These are phyloP conservation scores for Microtus montanus DNA, from an alignment of 2,113 vertebrate genomes.

Conservation along the genomic window DNA sequence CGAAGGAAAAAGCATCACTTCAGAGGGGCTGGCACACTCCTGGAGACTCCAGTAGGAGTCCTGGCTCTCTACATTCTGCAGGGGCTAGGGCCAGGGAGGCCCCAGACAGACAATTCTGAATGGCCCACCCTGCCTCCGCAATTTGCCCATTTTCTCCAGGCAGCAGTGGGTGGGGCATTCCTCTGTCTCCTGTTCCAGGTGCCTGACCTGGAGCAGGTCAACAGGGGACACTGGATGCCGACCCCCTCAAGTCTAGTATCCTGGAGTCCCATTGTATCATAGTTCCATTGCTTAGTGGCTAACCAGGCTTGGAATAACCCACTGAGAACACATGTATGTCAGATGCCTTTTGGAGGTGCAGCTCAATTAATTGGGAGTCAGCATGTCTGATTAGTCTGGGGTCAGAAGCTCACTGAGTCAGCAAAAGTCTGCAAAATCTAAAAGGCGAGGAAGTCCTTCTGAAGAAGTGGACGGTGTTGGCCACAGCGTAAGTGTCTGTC, in stretches of 20 bases:
- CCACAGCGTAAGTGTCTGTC: background rate
- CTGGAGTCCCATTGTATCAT: background rate
- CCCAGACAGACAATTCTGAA: conserved; percentile 21
- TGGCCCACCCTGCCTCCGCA: conserved; percentile 15
- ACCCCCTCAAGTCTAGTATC: accelerated
- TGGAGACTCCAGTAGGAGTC: conserved; percentile 3
- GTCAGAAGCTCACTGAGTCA: background rate
- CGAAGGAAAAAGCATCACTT: conserved; percentile 37
- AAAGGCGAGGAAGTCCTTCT: background rate
- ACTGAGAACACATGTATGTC: accelerated
- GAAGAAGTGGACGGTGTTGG: background rate
- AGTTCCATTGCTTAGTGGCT: background rate
- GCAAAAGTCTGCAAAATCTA: background rate
- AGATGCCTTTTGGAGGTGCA: background rate
- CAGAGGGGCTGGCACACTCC: conserved; percentile 17
- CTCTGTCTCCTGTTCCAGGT: background rate
- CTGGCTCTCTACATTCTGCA: background rate
- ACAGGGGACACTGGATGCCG: background rate
- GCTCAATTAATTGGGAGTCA: background rate
- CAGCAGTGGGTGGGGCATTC: background rate
- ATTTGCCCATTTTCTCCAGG: accelerated
- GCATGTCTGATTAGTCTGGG: background rate
- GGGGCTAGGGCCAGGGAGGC: background rate
- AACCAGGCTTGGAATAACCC: background rate
- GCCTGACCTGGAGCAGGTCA: background rate